phyloP scores from a whole-genome alignment of 2,888 invertebrate genomes.

The Drosophila robusta region DNA sequence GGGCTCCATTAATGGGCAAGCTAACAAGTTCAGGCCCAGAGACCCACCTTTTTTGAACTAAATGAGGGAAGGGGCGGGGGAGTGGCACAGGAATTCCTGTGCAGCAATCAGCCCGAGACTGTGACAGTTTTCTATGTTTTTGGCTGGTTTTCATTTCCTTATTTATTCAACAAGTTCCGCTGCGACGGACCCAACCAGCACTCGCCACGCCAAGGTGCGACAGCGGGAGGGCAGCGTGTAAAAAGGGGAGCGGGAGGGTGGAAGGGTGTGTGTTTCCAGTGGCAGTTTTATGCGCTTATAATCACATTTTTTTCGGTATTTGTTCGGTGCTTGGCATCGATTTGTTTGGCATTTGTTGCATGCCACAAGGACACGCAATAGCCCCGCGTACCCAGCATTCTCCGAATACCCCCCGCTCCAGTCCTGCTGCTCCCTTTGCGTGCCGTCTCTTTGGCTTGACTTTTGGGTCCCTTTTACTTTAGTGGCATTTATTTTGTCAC shows the following conservation, averaged over 20 bases:
- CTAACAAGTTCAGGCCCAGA: conserved; percentile 46
- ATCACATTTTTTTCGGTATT: conserved; percentile 61
- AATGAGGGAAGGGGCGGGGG: not conserved
- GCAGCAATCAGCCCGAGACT: conserved; percentile 63
- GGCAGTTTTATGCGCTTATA: conserved; percentile 70
- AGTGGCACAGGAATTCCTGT: conserved; percentile 61
- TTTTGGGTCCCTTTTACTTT: conserved; percentile 58
- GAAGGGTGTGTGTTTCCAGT: conserved; percentile 1
- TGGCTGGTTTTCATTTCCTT: conserved; percentile 68
- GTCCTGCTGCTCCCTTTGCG: not conserved
- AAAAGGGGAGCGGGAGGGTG: not conserved
- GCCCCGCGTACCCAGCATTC: not conserved
- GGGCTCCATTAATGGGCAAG: conserved; percentile 28
- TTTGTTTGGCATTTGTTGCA: conserved; percentile 74
- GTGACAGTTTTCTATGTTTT: conserved; percentile 59
- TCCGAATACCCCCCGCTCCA: not conserved
- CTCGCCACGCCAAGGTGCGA: conserved; percentile 37
- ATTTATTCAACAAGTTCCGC: conserved; percentile 77
- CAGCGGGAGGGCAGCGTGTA: not conserved
- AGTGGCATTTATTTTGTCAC: conserved; percentile 75
- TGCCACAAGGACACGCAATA: conserved; percentile 60
- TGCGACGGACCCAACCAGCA: conserved; percentile 30
- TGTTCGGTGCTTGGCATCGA: conserved; percentile 54
- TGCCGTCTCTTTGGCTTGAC: conserved; percentile 32
- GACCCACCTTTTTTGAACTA: not conserved